Base-by-base conservation (phyloP, 2,888 invertebrate genomes). In the Polyommatus icarus region DNA sequence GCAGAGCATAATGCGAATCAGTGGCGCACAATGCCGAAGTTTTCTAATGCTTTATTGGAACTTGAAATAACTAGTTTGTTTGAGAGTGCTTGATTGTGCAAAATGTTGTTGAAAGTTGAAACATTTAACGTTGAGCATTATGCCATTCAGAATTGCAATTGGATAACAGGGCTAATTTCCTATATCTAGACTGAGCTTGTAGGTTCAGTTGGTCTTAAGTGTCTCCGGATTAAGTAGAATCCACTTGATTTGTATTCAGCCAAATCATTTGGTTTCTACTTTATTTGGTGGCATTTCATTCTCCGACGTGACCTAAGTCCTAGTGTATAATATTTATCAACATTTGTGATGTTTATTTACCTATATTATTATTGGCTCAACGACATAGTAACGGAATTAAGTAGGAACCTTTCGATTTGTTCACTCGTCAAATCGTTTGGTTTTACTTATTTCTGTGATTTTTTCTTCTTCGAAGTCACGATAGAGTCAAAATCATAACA, bases 331-430 rank as follows among this genome's bases (percentile, higher is more conserved):
- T 10, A 61, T 61, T 61, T 61, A 24, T 20, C 57, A 59, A 59
- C 57, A 59, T 59, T 59, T 59, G 7, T 50, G 50, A 15, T 12
- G 10, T 15, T 50, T 15, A 50, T 50, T 50, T 50, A n/a, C n/a
- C n/a, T n/a, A 15, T 3, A 15, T 12, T 3, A 50, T 3, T 50
- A 50, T 50, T 15, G 50, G 12, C 15, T 10, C 2, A 50, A 50
- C 3, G 29, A 67, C 29, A 29, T 67, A 78, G 78, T 57, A 59
- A 67, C 77, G 79, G 54, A 72, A 76, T 54, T 79, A 77, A 76
- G 54, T 77, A 73, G 72, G 24, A 40, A 24, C 73, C 73, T 46
- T 73, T 73, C 46, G 46, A 73, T 73, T 73, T 73, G 73, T 73
- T 50, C 24, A 72, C 5, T 10, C 6, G 32, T 50, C 46, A 73